These are phyloP conservation scores for Peromyscus attwateri DNA, from an alignment of 2,797 vertebrate species.

Conservation along the genomic window DNA sequence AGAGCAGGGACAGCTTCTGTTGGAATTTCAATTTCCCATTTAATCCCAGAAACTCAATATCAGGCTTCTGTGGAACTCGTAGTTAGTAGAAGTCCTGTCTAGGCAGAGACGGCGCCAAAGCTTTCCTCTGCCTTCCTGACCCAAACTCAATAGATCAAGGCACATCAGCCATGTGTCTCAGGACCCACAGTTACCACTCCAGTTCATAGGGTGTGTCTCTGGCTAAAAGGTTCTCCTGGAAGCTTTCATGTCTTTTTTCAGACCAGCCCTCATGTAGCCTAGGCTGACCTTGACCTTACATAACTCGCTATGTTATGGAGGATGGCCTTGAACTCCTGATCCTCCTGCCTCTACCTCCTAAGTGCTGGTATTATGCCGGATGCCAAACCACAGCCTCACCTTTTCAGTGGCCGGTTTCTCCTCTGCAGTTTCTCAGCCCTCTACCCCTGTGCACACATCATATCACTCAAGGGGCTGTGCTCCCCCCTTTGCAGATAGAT, in stretches of 20 bases:
- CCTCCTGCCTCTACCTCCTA: background rate
- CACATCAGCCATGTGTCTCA: accelerated
- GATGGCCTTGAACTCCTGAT: background rate
- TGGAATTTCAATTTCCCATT: background rate
- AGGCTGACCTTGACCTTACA: background rate
- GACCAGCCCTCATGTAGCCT: background rate
- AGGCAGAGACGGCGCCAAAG: accelerated
- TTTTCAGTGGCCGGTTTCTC: accelerated
- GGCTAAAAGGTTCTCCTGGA: accelerated
- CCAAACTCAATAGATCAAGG: too few species aligned
- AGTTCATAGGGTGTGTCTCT: accelerated
- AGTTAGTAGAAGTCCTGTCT: background rate
- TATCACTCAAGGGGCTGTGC: background rate
- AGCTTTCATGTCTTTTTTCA: background rate
- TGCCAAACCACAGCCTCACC: background rate
- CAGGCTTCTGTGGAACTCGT: background rate
- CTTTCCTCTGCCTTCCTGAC: background rate
- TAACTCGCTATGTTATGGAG: too few species aligned
- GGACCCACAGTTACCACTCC: too few species aligned
- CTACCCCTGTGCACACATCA: accelerated
- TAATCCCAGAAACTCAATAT: background rate
- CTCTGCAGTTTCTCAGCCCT: background rate
- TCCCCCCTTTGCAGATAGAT: conserved; percentile 29
- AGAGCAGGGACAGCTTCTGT: background rate
- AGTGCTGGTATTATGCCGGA: background rate